Evolutionary conservation across 2,113 vertebrate species (phyloP), one percentile per base, ranked within the genome.

Genomic region (Dermatemys mawii): DNA sequence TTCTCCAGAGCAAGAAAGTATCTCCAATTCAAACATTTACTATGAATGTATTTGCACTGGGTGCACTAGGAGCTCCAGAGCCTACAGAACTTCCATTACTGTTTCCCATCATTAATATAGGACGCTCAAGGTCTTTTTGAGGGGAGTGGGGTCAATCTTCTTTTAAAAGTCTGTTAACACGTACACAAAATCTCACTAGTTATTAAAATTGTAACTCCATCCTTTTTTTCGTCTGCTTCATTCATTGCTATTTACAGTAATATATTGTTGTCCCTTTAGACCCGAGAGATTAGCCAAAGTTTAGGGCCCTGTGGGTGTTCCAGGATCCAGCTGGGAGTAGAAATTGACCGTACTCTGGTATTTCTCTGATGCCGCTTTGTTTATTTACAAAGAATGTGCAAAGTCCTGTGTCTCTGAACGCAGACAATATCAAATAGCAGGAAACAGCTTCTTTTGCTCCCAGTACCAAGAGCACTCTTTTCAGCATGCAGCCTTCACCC

Each of bases 161-260:
- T 95, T 94, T 96, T 94, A 92, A 92, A 96, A 94, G 88, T 88
- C 73, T 97, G 95, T 88, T 90, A 95, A 93, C 92, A 90, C 50
- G 44, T 84, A 60, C 92, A 73, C 29, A 67, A 76, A 53, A 92
- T 96, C 73, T 89, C 55, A 10, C 94, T 97, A 93, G 73, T 76
- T 96, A 96, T 97, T 90, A 97, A 97, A 97, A 94, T 86, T 97
- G 89, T 29, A 51, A 94, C 93, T 97, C 97, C 95, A 91, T 93
- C 93, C 73, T 80, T 83, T 55, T 95, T 96, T 97, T 96, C 91
- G 96, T 87, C 91, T 95, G 85, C 63, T 95, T 95, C 75, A 83
- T 88, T 13, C 76, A 53, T 78, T 92, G 60, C 92, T 92, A 96
- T 92, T 96, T 95, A 95, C 63, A 86, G 93, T 81, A 55, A 63